Percentiles rank a stretch among this genome's conserved stretches.
phyloP scores from a whole-genome alignment of 2,797 vertebrate genomes.

The Vireo griseus region DNA sequence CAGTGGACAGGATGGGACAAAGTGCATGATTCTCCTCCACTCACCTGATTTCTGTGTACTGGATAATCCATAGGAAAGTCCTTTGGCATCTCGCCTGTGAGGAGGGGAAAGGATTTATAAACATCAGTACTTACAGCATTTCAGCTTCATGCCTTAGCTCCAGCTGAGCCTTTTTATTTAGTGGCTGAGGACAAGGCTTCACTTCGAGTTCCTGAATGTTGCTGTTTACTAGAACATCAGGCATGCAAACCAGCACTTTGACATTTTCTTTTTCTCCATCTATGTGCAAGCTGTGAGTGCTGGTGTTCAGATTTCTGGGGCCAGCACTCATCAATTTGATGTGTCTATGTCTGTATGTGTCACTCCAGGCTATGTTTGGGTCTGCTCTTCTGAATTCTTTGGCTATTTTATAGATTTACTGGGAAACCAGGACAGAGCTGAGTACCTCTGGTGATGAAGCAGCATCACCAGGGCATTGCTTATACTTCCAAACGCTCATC shows the following conservation, averaged over 20 bases:
- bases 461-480: neutral
- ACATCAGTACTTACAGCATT: neutral
- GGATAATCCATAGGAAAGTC: conserved; percentile 73
- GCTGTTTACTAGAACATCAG: neutral
- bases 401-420: neutral
- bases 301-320: neutral
- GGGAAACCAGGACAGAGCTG: neutral
- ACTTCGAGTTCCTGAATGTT: neutral
- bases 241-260: neutral
- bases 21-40: conserved; percentile 17
- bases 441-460: neutral
- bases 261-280: neutral
- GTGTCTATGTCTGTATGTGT: accelerated
- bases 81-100: conserved; percentile 79
- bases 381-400: neutral
- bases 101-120: conserved; percentile 35
- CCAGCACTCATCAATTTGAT: neutral
- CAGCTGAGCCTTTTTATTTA: neutral
- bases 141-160: neutral
- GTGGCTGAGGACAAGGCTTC: neutral
- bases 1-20: neutral
- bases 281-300: neutral
- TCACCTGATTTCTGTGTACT: conserved; percentile 79
- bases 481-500: neutral
- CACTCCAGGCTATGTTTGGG: neutral